Conservation (phyloP, 2,888 invertebrate species). For the Diarsia mendica region DNA sequence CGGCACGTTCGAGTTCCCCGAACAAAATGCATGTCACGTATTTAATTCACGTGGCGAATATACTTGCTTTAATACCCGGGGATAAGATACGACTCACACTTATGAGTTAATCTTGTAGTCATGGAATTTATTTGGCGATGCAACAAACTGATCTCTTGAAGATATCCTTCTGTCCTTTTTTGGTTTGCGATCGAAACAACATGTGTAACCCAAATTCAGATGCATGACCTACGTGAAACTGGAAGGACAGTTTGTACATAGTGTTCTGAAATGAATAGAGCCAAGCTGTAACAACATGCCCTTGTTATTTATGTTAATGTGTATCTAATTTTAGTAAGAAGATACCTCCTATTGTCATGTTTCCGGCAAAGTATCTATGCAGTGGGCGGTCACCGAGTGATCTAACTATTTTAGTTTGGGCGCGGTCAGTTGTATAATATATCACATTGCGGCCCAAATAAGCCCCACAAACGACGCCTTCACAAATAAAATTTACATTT, state of each 20-base stretch:
- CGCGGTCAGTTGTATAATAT: conserved; percentile 77
- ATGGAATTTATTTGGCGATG: background rate
- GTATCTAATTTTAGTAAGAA: conserved; percentile 22
- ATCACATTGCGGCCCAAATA: conserved; percentile 82
- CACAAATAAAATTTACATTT: conserved; percentile 87
- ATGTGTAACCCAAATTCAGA: background rate
- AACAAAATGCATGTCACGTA: background rate
- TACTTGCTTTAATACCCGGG: background rate
- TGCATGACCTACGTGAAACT: background rate
- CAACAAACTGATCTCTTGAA: background rate
- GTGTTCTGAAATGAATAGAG: background rate
- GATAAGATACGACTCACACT: background rate
- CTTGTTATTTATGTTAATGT: conserved; percentile 36
- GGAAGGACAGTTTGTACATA: background rate
- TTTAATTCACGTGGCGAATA: background rate
- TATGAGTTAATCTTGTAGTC: background rate
- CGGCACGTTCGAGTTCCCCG: background rate
- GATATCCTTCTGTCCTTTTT: conserved; percentile 1
- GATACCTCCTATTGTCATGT: conserved; percentile 18
- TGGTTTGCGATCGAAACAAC: conserved; percentile 1
- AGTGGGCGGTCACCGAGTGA: conserved; percentile 67
- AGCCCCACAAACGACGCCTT: conserved; percentile 80
- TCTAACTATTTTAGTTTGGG: conserved; percentile 69
- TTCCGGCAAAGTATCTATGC: conserved; percentile 32
- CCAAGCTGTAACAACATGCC: conserved; percentile 6